Evolutionary conservation across 2,888 invertebrate species (phyloP).

Genomic region (Gibbula magus): DNA sequence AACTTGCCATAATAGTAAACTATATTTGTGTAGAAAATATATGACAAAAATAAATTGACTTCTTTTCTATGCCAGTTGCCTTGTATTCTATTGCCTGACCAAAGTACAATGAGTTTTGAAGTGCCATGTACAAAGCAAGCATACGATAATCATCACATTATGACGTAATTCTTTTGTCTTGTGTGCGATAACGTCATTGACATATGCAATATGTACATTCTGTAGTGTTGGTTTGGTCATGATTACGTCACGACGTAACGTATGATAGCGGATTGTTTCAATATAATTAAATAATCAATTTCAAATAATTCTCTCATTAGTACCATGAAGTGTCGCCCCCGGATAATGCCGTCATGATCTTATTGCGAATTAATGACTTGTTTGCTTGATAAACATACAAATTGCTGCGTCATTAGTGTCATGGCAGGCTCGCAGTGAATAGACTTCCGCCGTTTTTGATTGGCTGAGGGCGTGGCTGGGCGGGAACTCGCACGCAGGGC

Average conservation of each 20-base stretch:
- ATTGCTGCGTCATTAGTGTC: slow-evolving; percentile 4
- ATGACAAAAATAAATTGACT: no score
- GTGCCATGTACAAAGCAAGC: no score
- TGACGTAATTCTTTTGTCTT: no score
- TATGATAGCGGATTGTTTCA: background rate
- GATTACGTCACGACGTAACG: background rate
- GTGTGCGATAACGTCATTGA: no score
- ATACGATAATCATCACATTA: no score
- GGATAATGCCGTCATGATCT: background rate
- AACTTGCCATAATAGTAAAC: no score
- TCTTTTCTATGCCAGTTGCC: no score
- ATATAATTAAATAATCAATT: slow-evolving; percentile 1
- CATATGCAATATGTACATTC: no score
- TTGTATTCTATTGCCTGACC: no score
- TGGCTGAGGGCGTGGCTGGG: background rate
- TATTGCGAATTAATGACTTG: background rate
- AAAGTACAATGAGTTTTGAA: no score
- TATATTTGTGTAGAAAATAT: no score
- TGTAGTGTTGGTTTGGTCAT: no score
- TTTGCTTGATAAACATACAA: background rate
- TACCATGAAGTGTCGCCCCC: background rate
- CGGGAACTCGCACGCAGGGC: background rate
- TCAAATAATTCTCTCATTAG: background rate
- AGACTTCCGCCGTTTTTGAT: background rate
- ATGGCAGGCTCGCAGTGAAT: background rate